Base-by-base conservation (phyloP, 1,140 invertebrate species). In the Macrocentrus cingulum region DNA sequence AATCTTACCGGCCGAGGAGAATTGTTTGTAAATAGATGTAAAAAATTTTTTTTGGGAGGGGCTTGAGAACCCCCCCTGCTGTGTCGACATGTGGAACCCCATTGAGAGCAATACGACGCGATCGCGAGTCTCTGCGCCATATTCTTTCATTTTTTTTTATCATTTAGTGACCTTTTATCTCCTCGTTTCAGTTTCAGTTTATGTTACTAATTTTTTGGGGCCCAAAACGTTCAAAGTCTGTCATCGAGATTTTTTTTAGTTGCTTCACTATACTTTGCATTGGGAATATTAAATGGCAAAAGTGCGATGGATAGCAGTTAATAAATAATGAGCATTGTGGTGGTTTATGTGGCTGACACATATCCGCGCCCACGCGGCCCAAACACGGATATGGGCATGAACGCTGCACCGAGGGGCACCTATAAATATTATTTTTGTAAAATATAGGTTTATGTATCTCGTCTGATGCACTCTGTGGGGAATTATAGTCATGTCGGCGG, bases 21-120 rank as follows among this genome's bases (percentile, higher is more conserved):
- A 77, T n/a, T 77, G 71, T 76, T 77, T 72, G 74, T 77, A 75
- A 77, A 77, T 75, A 75, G 68, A 70, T 69, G 61, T 66, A 63
- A 67, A 74, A 65, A n/a, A n/a, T n/a, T n/a, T n/a, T n/a, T 72
- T 68, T 67, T 70, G 64, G 73, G 66, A 68, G 72, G 72, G 66
- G 63, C 67, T 44, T 56, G 51, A 61, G 68, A 41, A 18, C 60
- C 59, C 66, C 56, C 54, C 74, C 69, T 59, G 72, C 72, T 71
- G 73, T 45, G 72, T 63, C 66, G 68, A 70, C 68, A 70, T 63
- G n/a, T n/a, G 73, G 63, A 68, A 50, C 74, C 74, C 72, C 72
- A 75, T 66, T 62, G 72, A 36, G 72, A 60, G 58, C 62, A 52
- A 64, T 66, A 56, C 22, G 29, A 11, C 42, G 42, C 39, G n/a